These are phyloP conservation scores for Caenorhabditis remanei DNA, from an alignment of 1,140 invertebrate genomes.

Conservation along the genomic window DNA sequence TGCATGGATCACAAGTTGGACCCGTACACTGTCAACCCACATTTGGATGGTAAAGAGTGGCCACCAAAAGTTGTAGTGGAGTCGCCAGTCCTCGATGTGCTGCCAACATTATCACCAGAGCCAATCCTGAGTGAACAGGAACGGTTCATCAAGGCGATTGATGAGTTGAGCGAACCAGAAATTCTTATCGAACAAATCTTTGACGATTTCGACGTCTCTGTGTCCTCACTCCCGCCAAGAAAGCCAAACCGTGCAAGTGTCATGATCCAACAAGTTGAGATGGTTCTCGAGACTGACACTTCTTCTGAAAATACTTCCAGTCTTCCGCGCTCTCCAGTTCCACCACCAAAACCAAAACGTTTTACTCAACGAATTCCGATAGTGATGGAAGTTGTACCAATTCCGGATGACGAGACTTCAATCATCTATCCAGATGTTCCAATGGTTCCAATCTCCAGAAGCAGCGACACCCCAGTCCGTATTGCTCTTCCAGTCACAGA, in stretches of 20 bases:
- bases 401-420: neutral
- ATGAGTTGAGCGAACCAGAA: neutral
- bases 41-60: neutral
- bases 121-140: too few relatives aligned
- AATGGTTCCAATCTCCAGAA: neutral
- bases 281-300: neutral
- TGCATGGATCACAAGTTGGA: neutral
- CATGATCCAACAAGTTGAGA: constrained; percentile 42
- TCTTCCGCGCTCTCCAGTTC: neutral
- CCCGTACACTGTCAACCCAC: neutral
- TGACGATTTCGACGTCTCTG: neutral
- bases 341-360: constrained; percentile 19
- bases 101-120: too few relatives aligned
- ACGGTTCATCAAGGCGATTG: too few relatives aligned
- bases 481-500: constrained; percentile 32
- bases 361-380: neutral
- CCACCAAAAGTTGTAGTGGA: neutral
- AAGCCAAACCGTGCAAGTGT: constrained; percentile 10
- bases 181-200: constrained; percentile 18
- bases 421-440: neutral
- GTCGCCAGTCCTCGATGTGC: too few relatives aligned
- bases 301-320: neutral
- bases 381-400: constrained; percentile 1
- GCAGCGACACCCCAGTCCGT: constrained; percentile 13
- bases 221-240: neutral